Evolutionary conservation across 2,113 vertebrate genomes (phyloP).

Genomic region (Corvus cornix): DNA sequence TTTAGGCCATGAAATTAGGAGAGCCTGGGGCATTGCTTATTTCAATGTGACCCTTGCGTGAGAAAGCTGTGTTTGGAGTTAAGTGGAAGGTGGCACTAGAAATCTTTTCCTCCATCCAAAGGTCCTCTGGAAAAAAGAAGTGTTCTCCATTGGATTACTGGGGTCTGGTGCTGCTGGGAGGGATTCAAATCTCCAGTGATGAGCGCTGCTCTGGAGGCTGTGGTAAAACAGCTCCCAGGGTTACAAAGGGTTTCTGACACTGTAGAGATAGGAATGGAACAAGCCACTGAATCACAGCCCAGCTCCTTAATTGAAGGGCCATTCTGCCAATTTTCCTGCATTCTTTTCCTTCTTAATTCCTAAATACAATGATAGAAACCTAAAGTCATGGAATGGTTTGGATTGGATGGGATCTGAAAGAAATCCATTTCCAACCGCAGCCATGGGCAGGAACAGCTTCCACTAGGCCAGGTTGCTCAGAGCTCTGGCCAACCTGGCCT

Average conservation of each 20-base stretch:
- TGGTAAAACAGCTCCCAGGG: neutral
- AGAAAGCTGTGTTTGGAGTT: neutral
- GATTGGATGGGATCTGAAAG: neutral
- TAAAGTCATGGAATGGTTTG: neutral
- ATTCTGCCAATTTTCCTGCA: neutral
- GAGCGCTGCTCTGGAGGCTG: neutral
- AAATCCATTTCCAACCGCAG: neutral
- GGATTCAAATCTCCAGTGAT: neutral
- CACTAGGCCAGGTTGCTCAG: fast-evolving
- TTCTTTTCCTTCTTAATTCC: neutral
- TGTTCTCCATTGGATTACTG: neutral
- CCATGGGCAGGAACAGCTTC: neutral
- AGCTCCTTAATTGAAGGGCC: neutral
- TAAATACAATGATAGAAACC: fast-evolving
- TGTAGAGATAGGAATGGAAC: neutral
- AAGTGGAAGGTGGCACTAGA: neutral
- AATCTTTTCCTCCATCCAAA: neutral
- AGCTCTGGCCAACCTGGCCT: neutral
- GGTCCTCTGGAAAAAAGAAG: neutral
- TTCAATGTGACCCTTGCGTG: neutral
- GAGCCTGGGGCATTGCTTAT: neutral
- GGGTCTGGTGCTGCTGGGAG: neutral
- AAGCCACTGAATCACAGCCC: neutral
- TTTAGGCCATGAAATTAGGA: neutral
- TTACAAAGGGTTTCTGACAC: neutral